Percentiles rank a stretch among this genome's conserved stretches.
Conservation (phyloP, 2,113 vertebrate species). For the Microtus pennsylvanicus region DNA sequence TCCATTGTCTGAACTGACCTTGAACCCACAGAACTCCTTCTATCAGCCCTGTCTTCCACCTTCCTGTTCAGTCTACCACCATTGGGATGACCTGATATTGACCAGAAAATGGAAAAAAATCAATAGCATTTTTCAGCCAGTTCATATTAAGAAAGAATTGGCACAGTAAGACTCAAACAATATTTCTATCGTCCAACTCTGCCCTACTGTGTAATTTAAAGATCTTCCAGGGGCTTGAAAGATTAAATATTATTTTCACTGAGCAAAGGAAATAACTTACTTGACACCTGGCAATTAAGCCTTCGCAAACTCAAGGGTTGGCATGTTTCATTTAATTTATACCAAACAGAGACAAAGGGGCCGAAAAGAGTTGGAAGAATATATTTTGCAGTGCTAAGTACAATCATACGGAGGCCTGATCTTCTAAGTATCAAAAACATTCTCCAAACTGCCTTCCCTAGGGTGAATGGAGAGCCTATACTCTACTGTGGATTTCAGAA, state of each 20-base stretch:
- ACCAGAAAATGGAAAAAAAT: conserved; percentile 39
- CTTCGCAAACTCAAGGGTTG: conserved; percentile 80
- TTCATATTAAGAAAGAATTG: conserved; percentile 54
- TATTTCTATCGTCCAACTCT: conserved; percentile 62
- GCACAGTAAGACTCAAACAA: conserved; percentile 44
- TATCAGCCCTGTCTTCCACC: not conserved
- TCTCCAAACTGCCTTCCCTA: conserved; percentile 78
- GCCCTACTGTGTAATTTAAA: conserved; percentile 54
- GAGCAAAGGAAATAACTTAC: conserved; percentile 83
- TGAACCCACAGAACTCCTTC: not conserved
- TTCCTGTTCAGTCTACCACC: not conserved
- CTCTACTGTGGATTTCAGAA: conserved; percentile 72
- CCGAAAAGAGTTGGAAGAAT: conserved; percentile 81
- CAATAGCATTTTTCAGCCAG: not conserved
- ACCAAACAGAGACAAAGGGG: conserved; percentile 75
- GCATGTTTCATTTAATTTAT: conserved; percentile 81
- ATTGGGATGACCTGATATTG: not conserved
- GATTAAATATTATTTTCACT: conserved; percentile 78
- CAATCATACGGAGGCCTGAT: conserved; percentile 78
- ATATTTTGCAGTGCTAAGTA: conserved; percentile 80
- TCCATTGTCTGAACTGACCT: not conserved
- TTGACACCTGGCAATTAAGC: conserved; percentile 84
- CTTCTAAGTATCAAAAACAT: conserved; percentile 76
- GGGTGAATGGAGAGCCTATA: conserved; percentile 29
- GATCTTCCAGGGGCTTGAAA: conserved; percentile 77